A percentile compares a stretch with the other conserved stretches of the same genome.
phyloP scores from a whole-genome alignment of 2,888 invertebrate species.

The Brenthis hecate region DNA sequence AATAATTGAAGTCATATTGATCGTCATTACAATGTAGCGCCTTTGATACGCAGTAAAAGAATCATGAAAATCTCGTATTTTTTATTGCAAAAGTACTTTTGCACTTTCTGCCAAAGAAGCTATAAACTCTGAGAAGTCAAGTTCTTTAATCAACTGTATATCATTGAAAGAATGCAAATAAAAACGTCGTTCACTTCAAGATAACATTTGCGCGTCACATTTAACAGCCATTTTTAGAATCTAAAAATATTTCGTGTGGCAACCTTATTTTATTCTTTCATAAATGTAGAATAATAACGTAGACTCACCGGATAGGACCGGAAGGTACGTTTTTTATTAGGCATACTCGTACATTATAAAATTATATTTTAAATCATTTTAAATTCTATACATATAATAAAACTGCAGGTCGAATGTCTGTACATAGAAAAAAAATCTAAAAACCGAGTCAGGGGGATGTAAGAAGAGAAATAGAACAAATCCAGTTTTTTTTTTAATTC shows the following conservation, averaged over 20 bases:
- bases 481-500: too few relatives aligned
- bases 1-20: too few relatives aligned
- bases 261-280: conserved; percentile 29
- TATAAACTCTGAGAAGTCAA: conserved; percentile 3
- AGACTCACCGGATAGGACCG: too few relatives aligned
- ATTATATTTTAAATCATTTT: too few relatives aligned
- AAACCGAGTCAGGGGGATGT: too few relatives aligned
- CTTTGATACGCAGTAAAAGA: not conserved
- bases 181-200: conserved; percentile 29
- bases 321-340: too few relatives aligned
- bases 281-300: conserved; percentile 13
- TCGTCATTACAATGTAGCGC: not conserved
- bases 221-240: conserved; percentile 32
- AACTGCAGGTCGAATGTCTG: too few relatives aligned
- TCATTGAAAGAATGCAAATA: conserved; percentile 22
- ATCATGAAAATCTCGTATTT: conserved; percentile 1
- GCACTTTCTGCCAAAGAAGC: conserved; percentile 4
- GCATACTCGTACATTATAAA: too few relatives aligned
- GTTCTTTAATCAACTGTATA: conserved; percentile 22
- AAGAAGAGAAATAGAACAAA: too few relatives aligned
- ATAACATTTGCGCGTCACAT: conserved; percentile 32
- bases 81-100: not conserved
- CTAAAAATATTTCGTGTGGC: conserved; percentile 37
- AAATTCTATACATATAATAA: not conserved
- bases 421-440: too few relatives aligned